phyloP scores from a whole-genome alignment of 2,888 invertebrate genomes.

The Galerucella nymphaeae region DNA sequence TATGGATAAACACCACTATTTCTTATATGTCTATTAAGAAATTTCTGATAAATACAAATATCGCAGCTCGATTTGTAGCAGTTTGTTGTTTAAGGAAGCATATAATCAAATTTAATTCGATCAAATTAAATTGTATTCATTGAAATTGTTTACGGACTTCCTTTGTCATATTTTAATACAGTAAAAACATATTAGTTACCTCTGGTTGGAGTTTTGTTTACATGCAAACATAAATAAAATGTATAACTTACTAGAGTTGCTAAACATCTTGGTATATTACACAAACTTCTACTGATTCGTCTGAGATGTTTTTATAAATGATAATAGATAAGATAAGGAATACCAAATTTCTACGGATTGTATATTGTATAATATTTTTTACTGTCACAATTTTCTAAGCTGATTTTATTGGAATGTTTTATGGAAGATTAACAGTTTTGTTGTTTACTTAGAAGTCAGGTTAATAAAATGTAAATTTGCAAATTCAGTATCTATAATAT shows the following conservation, averaged over 20 bases:
- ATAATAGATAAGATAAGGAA: conserved; percentile 1
- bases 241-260: background rate
- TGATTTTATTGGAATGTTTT: background rate
- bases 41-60: background rate
- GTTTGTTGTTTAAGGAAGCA: background rate
- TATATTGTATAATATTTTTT: background rate
- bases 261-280: background rate
- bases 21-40: no score
- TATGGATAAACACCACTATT: no score
- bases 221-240: background rate
- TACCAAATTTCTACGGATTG: background rate
- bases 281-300: conserved; percentile 1
- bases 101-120: background rate
- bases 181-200: no score
- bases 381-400: background rate
- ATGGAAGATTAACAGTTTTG: background rate
- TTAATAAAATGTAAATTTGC: no score
- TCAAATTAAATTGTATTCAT: no score
- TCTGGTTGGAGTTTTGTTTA: background rate
- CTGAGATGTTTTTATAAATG: background rate
- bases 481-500: no score
- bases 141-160: no score
- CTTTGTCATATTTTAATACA: no score
- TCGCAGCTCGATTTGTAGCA: background rate
- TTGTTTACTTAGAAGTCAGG: background rate